Base-by-base conservation (phyloP, 2,888 invertebrate species). In the Drosophila mercatorum region DNA sequence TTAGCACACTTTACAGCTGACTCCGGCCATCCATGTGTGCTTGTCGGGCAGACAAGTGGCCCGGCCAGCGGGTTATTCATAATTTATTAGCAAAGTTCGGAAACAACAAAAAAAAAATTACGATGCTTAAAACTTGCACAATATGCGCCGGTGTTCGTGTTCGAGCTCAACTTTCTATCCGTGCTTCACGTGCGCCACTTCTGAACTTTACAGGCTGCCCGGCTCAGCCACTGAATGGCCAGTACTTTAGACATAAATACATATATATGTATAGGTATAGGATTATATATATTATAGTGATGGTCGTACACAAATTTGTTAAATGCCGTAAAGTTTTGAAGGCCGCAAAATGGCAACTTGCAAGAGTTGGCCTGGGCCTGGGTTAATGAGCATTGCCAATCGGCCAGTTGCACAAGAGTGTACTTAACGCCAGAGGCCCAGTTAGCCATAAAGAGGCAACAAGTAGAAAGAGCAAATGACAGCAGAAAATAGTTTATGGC, bases 21-120 rank as follows among this genome's bases (percentile, higher is more conserved):
- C 38, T 69, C 64, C 59, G 62, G 56, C 47, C 57, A 65, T 41
- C n/a, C 52, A 56, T 52, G 60, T 67, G 51, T 68, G 51, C 67
- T 28, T 51, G 53, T 12, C 17, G 63, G 57, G 14, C 51, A 60
- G 65, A 59, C 52, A 61, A 68, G 68, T 68, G 53, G 26, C 36
- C 41, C n/a, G 26, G 22, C 17, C 53, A 55, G 36, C 17, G 51
- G 57, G 41, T n/a, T 55, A 84, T 83, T 53, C 68, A 86, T 86
- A 75, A 87, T 78, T 87, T 84, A 84, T 84, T 84, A 69, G 52
- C 49, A 84, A 87, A 84, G 87, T 87, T 84, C 67, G 12, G 56
- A 22, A 36, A 36, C 11, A 55, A 34, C 5, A 55, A 11, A 51
- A 17, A 51, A 17, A 17, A 68, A 60, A 68, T 72, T 62, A 60